Conservation (phyloP, 1,140 invertebrate genomes). For the Acromyrmex heyeri region DNA sequence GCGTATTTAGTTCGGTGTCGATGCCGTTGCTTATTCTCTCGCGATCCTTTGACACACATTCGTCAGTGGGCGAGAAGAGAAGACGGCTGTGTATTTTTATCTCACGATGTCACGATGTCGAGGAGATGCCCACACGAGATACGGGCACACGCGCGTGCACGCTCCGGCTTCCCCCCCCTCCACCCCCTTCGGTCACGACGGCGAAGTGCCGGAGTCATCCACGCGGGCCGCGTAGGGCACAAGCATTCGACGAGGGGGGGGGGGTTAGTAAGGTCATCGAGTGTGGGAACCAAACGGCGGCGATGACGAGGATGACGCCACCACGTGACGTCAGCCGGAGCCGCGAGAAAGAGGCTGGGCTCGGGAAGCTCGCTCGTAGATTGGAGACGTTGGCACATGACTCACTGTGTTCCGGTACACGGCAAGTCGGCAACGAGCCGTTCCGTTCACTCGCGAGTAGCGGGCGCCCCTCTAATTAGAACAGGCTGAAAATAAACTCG, state of each 20-base stretch:
- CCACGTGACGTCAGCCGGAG: slow-evolving; percentile 78
- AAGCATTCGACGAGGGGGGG: slow-evolving; percentile 48
- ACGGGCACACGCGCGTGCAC: slow-evolving; percentile 33
- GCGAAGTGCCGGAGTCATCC: slow-evolving; percentile 41
- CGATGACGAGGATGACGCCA: slow-evolving; percentile 83
- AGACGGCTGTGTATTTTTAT: slow-evolving; percentile 53
- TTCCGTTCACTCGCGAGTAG: slow-evolving; percentile 72
- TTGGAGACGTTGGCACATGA: slow-evolving; percentile 73
- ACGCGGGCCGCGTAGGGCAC: slow-evolving; percentile 40
- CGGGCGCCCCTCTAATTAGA: slow-evolving; percentile 81
- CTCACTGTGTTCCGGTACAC: slow-evolving; percentile 78
- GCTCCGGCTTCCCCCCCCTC: neutral
- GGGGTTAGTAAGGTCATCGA: slow-evolving; percentile 79
- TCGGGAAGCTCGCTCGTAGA: slow-evolving; percentile 76
- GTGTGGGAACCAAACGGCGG: slow-evolving; percentile 80
- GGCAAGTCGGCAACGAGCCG: slow-evolving; percentile 71
- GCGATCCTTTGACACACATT: slow-evolving; percentile 61
- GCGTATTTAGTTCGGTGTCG: slow-evolving; percentile 21
- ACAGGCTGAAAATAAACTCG: slow-evolving; percentile 83
- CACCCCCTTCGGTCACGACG: neutral
- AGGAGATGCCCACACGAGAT: slow-evolving; percentile 45
- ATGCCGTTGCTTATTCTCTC: slow-evolving; percentile 40
- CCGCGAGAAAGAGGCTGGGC: slow-evolving; percentile 59
- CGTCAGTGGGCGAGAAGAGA: slow-evolving; percentile 51
- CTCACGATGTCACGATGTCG: slow-evolving; percentile 24